A percentile compares a stretch with the other conserved stretches of the same genome.
phyloP scores from a whole-genome alignment of 2,888 invertebrate species.

The Silvanus unidentatus region DNA sequence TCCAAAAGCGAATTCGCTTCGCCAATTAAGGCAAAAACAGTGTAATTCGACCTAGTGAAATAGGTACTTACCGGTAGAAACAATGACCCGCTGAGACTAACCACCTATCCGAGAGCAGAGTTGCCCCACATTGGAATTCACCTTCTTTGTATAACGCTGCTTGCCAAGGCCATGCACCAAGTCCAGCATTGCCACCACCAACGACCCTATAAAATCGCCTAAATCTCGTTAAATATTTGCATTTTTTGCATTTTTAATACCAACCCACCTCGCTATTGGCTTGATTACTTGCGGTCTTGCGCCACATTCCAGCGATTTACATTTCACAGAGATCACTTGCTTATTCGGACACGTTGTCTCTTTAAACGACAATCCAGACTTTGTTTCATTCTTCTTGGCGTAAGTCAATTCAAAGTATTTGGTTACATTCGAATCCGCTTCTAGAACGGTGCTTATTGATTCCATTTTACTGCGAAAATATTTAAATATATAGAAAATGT shows the following conservation, averaged over 20 bases:
- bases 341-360: conserved; percentile 57
- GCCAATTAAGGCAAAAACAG: no score
- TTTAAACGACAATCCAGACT: conserved; percentile 61
- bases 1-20: no score
- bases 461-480: conserved; percentile 28
- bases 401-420: conserved; percentile 58
- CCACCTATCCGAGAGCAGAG: conserved; percentile 65
- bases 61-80: conserved; percentile 75
- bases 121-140: conserved; percentile 78
- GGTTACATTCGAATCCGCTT: conserved; percentile 9
- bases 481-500: neutral
- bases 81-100: conserved; percentile 76
- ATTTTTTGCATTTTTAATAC: neutral
- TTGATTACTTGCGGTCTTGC: conserved; percentile 60
- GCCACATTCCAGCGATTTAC: conserved; percentile 65
- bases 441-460: conserved; percentile 20
- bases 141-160: conserved; percentile 81
- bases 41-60: no score
- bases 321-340: conserved; percentile 62
- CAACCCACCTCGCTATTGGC: conserved; percentile 60
- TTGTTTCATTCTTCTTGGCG: conserved; percentile 50
- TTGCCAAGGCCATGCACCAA: conserved; percentile 81
- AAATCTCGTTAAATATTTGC: conserved; percentile 6
- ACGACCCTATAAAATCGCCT: conserved; percentile 62
- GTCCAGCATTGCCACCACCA: conserved; percentile 69